Conservation (phyloP, 1,140 invertebrate genomes). For the Cylas formicarius region DNA sequence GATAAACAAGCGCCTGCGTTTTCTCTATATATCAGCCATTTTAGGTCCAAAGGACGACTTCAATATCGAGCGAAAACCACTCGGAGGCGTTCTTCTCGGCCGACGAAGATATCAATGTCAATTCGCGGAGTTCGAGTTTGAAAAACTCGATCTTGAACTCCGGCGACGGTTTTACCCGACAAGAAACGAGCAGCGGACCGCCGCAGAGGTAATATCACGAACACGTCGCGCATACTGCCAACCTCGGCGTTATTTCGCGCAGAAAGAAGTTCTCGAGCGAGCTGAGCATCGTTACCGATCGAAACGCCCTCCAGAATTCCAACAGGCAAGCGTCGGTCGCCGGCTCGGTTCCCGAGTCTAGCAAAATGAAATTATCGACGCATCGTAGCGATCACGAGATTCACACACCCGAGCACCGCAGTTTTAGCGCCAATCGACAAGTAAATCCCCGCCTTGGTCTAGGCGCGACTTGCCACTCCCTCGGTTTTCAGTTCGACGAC, state of each 20-base stretch:
- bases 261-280: constrained; percentile 46
- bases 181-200: constrained; percentile 40
- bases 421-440: constrained; percentile 25
- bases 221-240: neutral
- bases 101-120: constrained; percentile 71
- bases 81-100: constrained; percentile 87
- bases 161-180: constrained; percentile 42
- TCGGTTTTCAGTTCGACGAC: no score
- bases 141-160: constrained; percentile 54
- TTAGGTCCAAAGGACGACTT: constrained; percentile 66
- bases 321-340: constrained; percentile 21
- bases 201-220: constrained; percentile 20
- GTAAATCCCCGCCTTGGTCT: no score
- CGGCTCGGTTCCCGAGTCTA: constrained; percentile 29
- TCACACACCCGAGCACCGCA: constrained; percentile 48
- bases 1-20: no score
- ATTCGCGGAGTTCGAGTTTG: constrained; percentile 54
- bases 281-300: constrained; percentile 42
- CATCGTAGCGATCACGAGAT: constrained; percentile 56
- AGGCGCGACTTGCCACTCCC: no score
- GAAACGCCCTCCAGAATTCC: constrained; percentile 16
- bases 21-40: constrained; percentile 45
- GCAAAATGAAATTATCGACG: constrained; percentile 40
- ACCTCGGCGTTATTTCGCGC: neutral
- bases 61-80: constrained; percentile 81